These are phyloP conservation scores for Entomyzon cyanotis DNA, from an alignment of 2,113 vertebrate genomes.

Conservation along the genomic window DNA sequence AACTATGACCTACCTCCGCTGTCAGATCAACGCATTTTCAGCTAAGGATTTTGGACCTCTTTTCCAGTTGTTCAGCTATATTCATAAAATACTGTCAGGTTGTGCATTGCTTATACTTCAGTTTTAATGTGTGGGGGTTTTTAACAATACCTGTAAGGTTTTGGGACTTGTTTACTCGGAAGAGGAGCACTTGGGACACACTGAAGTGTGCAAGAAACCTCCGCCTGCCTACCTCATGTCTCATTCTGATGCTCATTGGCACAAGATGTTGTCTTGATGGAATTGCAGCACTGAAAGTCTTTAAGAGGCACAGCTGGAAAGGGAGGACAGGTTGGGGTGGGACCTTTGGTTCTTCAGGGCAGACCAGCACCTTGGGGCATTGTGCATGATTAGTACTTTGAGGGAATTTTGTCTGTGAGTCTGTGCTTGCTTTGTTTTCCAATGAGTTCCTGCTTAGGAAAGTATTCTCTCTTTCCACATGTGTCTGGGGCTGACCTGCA, in stretches of 20 bases:
- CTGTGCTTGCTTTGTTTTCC: not conserved
- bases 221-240: not conserved
- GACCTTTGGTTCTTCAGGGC: not conserved
- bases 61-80: not conserved
- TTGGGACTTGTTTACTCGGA: not conserved
- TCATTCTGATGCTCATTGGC: not conserved
- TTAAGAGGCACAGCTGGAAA: not conserved
- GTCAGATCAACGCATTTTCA: not conserved
- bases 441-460: not conserved
- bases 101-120: not conserved
- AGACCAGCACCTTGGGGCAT: not conserved
- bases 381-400: not conserved
- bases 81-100: not conserved
- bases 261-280: not conserved
- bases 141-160: not conserved
- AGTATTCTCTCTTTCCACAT: rapidly evolving
- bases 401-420: not conserved
- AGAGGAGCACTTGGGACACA: rapidly evolving
- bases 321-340: not conserved
- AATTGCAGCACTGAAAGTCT: not conserved
- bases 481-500: not conserved
- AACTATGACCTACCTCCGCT: not conserved
- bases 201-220: not conserved
- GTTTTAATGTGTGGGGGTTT: not conserved
- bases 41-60: not conserved